A percentile compares a stretch with the other conserved stretches of the same genome.
phyloP scores from a whole-genome alignment of 2,888 invertebrate genomes.

The Minunthozetes semirufus region DNA sequence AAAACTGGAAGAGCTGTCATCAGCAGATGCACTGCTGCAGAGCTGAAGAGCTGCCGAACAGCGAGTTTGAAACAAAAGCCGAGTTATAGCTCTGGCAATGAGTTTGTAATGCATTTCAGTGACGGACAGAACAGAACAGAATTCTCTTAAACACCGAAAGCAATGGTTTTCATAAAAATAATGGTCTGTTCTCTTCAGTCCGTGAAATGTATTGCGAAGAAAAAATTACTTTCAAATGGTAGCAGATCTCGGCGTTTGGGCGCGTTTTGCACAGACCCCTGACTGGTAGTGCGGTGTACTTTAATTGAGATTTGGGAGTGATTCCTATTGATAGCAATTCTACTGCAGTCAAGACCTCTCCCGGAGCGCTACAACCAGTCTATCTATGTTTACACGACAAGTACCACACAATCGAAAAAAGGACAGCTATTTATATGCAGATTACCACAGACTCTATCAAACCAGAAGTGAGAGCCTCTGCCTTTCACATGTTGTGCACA shows the following conservation, averaged over 20 bases:
- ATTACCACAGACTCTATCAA: slow-evolving; percentile 32
- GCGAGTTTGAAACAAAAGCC: slow-evolving; percentile 14
- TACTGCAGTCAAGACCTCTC: slow-evolving; percentile 18
- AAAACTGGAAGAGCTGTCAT: slow-evolving; percentile 26
- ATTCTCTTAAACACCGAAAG: not conserved
- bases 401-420: slow-evolving; percentile 31
- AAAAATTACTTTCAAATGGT: slow-evolving; percentile 3
- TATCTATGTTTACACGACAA: slow-evolving; percentile 30
- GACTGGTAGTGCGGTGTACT: slow-evolving; percentile 22
- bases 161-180: not conserved
- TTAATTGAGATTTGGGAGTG: slow-evolving; percentile 32
- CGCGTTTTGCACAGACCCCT: slow-evolving; percentile 26
- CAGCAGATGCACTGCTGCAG: slow-evolving; percentile 23
- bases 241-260: slow-evolving; percentile 24
- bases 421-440: slow-evolving; percentile 39
- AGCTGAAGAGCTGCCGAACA: slow-evolving; percentile 21
- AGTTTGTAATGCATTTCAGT: slow-evolving; percentile 5
- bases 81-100: slow-evolving; percentile 3
- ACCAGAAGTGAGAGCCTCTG: not conserved
- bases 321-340: slow-evolving; percentile 16
- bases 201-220: not conserved
- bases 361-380: slow-evolving; percentile 27
- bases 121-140: not conserved
- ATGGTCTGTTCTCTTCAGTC: not conserved
- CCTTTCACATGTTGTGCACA: slow-evolving; percentile 3